phyloP scores from a whole-genome alignment of 2,113 vertebrate species.

The Aleadryas rufinucha region DNA sequence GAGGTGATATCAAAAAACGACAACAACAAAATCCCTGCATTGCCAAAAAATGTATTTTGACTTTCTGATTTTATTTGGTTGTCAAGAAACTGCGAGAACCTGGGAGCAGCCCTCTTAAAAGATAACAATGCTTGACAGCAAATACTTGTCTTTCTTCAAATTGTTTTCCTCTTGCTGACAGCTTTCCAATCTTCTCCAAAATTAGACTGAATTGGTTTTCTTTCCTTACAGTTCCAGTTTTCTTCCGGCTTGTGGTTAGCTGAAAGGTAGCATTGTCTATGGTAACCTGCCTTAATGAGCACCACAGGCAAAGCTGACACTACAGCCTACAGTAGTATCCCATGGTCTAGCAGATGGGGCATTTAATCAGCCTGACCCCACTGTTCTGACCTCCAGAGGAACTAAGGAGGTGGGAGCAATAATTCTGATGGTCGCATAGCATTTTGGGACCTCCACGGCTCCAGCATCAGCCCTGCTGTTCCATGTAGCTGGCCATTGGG shows the following conservation, averaged over 20 bases:
- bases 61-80: conserved; percentile 37
- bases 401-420: rapidly evolving
- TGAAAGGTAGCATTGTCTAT: not conserved
- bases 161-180: conserved; percentile 39
- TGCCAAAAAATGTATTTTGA: conserved; percentile 27
- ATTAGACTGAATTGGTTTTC: conserved; percentile 20
- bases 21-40: not conserved
- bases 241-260: not conserved
- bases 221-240: conserved; percentile 3
- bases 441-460: rapidly evolving
- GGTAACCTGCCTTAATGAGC: not conserved
- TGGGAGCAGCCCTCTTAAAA: not conserved
- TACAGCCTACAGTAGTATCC: rapidly evolving
- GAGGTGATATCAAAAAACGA: not conserved
- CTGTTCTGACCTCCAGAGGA: not conserved
- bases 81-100: not conserved
- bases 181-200: conserved; percentile 34
- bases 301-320: not conserved
- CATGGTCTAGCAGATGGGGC: not conserved
- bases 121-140: conserved; percentile 6
- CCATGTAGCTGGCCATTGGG: rapidly evolving
- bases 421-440: rapidly evolving
- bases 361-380: not conserved
- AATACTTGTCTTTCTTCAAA: conserved; percentile 35
- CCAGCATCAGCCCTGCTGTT: not conserved